Percentiles rank a stretch among this genome's conserved stretches.
Conservation (phyloP, 2,888 invertebrate species). For the Lithodes maja region DNA sequence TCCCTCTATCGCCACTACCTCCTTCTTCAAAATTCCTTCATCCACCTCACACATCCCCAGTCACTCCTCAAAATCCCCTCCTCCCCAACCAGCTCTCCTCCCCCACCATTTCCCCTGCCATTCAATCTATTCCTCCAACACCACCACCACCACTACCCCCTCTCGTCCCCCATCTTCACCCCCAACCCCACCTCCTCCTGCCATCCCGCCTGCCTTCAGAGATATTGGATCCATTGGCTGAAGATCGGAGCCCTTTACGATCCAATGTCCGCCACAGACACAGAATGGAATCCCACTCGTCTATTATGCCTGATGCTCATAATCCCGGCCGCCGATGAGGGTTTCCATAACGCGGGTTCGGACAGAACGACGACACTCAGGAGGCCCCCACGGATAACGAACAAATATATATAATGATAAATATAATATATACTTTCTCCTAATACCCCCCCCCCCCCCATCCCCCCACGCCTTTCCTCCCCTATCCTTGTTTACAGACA, state of each 20-base stretch:
- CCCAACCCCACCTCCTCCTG: neutral
- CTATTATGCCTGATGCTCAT: slow-evolving; percentile 40
- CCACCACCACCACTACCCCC: neutral
- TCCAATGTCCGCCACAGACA: slow-evolving; percentile 38
- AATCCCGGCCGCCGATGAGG: slow-evolving; percentile 14
- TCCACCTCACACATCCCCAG: neutral
- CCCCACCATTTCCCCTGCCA: neutral
- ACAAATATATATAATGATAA: neutral
- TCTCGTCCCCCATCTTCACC: neutral
- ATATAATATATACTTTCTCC: too few relatives aligned
- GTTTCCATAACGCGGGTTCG: slow-evolving; percentile 4
- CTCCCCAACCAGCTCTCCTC: neutral
- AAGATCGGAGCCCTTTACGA: slow-evolving; percentile 34
- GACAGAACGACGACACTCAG: neutral
- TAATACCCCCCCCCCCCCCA: too few relatives aligned
- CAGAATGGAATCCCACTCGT: slow-evolving; percentile 45
- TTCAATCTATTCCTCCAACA: too few relatives aligned
- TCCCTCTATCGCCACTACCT: too few relatives aligned
- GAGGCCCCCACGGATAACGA: neutral
- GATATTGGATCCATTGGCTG: slow-evolving; percentile 44
- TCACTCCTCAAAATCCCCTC: too few relatives aligned
- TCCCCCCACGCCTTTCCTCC: too few relatives aligned
- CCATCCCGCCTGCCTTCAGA: neutral
- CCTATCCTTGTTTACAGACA: too few relatives aligned
- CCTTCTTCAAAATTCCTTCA: too few relatives aligned